Percentiles rank a stretch among this genome's conserved stretches.
These are phyloP conservation scores for Hybos culiciformis DNA, from an alignment of 2,888 invertebrate genomes.

Conservation along the genomic window DNA sequence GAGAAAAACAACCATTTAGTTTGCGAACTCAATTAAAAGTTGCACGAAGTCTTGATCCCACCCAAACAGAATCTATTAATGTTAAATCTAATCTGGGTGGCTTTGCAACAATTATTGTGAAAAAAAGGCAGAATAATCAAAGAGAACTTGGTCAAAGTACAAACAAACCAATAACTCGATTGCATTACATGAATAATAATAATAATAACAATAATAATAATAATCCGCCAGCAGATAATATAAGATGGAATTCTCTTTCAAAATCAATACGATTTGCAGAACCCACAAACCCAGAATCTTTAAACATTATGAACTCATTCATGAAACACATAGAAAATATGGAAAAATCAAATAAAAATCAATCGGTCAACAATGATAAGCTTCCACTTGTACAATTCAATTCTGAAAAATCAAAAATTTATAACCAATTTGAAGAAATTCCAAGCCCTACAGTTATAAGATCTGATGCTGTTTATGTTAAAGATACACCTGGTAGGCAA, in stretches of 20 bases:
- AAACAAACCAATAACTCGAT: not conserved
- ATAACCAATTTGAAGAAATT: conserved; percentile 35
- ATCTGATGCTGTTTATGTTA: conserved; percentile 49
- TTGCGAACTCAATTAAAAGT: conserved; percentile 64
- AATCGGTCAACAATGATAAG: conserved; percentile 1
- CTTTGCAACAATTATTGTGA: conserved; percentile 62
- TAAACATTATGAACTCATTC: conserved; percentile 17
- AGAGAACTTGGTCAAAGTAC: not conserved
- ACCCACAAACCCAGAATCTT: conserved; percentile 13
- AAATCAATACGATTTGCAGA: conserved; percentile 18
- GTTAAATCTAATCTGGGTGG: conserved; percentile 64
- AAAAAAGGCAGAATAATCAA: conserved; percentile 49
- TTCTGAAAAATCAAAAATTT: conserved; percentile 39
- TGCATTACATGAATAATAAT: conserved; percentile 1
- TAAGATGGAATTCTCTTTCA: conserved; percentile 32
- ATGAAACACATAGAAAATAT: conserved; percentile 16
- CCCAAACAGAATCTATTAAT: conserved; percentile 61
- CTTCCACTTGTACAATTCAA: conserved; percentile 44
- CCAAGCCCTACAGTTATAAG: conserved; percentile 56
- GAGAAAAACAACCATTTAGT: conserved; percentile 38
- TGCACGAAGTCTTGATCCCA: conserved; percentile 61
- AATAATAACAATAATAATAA: conserved; percentile 1
- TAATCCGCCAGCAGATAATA: conserved; percentile 16
- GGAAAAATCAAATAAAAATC: conserved; percentile 8
- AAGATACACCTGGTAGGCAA: conserved; percentile 22